A percentile compares a stretch with the other conserved stretches of the same genome.
phyloP scores from a whole-genome alignment of 2,888 invertebrate species.

The Melinaea menophilus region DNA sequence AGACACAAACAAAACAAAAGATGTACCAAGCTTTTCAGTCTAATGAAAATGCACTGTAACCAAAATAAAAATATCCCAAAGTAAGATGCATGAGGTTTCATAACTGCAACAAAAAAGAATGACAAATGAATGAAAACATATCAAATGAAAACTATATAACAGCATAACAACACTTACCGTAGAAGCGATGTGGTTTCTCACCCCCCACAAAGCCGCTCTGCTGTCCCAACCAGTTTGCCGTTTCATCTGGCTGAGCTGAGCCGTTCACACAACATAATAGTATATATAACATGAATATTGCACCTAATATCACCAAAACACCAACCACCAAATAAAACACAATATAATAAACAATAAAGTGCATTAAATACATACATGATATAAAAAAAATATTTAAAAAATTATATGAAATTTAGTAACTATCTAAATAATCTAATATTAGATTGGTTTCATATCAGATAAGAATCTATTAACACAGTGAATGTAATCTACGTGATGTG shows the following conservation, averaged over 20 bases:
- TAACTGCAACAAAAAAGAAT: constrained; percentile 67
- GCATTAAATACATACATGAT: constrained; percentile 20
- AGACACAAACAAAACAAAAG: constrained; percentile 21
- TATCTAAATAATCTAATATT: background rate
- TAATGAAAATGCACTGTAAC: constrained; percentile 29
- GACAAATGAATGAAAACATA: constrained; percentile 32
- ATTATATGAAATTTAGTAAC: background rate
- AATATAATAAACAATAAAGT: constrained; percentile 59
- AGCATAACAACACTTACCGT: constrained; percentile 61
- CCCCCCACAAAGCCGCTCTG: constrained; percentile 54
- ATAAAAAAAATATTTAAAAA: constrained; percentile 11
- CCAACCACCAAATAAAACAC: constrained; percentile 74
- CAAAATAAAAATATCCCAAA: constrained; percentile 35
- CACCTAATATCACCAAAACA: constrained; percentile 72
- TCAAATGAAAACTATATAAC: constrained; percentile 2
- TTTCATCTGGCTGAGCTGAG: constrained; percentile 75
- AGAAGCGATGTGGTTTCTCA: constrained; percentile 71
- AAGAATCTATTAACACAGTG: too few relatives aligned
- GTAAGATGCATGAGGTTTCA: constrained; percentile 52
- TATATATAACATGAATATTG: constrained; percentile 78
- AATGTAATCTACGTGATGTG: background rate
- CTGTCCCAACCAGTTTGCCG: constrained; percentile 71
- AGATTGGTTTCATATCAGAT: too few relatives aligned
- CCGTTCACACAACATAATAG: constrained; percentile 76
- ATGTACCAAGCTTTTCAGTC: constrained; percentile 20